Conservation (phyloP, 1,140 invertebrate genomes). For the Drosophila cardini region DNA sequence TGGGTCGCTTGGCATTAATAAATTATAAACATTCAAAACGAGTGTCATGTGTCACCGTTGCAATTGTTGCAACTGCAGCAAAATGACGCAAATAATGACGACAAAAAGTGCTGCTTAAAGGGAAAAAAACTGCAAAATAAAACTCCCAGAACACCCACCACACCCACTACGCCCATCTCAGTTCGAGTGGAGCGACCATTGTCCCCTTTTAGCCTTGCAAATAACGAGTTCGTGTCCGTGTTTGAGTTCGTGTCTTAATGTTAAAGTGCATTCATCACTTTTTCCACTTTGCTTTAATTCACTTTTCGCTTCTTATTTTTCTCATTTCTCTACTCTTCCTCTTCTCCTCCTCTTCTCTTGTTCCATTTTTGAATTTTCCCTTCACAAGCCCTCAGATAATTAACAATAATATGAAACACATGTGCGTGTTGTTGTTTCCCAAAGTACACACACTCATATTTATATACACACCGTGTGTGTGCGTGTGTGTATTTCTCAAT, state of each 20-base stretch:
- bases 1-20: slow-evolving; percentile 50
- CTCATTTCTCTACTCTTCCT: neutral
- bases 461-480: slow-evolving; percentile 11
- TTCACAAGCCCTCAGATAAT: slow-evolving; percentile 65
- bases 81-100: slow-evolving; percentile 60
- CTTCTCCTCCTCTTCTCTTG: too few species aligned
- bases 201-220: too few species aligned
- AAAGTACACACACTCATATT: slow-evolving; percentile 34
- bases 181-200: too few species aligned
- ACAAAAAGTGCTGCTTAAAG: slow-evolving; percentile 58
- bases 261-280: slow-evolving; percentile 71
- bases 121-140: slow-evolving; percentile 29
- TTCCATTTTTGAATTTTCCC: slow-evolving; percentile 22
- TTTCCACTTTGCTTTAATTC: slow-evolving; percentile 32
- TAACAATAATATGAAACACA: slow-evolving; percentile 68
- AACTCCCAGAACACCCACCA: neutral
- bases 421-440: slow-evolving; percentile 15
- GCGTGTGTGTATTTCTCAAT: slow-evolving; percentile 20
- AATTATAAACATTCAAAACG: slow-evolving; percentile 68
- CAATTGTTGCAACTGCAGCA: slow-evolving; percentile 42
- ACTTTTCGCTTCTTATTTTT: slow-evolving; percentile 29
- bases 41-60: slow-evolving; percentile 42
- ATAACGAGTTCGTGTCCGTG: too few species aligned
- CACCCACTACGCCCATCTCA: too few species aligned
- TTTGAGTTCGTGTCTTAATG: slow-evolving; percentile 4